A percentile compares a stretch with the other conserved stretches of the same genome.
phyloP scores from a whole-genome alignment of 2,113 vertebrate genomes.

The Plectropomus leopardus region DNA sequence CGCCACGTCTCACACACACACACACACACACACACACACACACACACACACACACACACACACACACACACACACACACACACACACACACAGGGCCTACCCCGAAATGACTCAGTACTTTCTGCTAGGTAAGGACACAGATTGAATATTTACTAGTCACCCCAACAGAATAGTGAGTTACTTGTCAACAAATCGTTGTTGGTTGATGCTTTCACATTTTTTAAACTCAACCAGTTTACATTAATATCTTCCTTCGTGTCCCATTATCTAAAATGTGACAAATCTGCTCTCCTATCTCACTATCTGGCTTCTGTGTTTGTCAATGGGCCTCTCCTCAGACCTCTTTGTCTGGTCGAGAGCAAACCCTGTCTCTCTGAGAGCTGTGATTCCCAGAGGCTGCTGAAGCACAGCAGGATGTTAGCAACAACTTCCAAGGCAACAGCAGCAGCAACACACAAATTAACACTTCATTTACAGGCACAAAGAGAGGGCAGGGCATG shows the following conservation, averaged over 20 bases:
- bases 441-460: slow-evolving; percentile 52
- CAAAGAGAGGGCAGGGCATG: slow-evolving; percentile 6
- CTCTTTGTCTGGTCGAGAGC: slow-evolving; percentile 19
- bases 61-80: slow-evolving; percentile 28
- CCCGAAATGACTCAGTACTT: slow-evolving; percentile 71
- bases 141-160: neutral
- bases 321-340: slow-evolving; percentile 1
- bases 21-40: slow-evolving; percentile 37
- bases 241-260: neutral
- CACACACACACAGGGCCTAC: slow-evolving; percentile 31
- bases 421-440: slow-evolving; percentile 83
- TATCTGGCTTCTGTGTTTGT: neutral
- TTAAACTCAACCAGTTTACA: neutral
- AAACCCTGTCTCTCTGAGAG: slow-evolving; percentile 35
- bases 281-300: neutral
- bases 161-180: neutral
- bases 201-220: neutral
- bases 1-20: slow-evolving; percentile 38
- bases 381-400: slow-evolving; percentile 54
- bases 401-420: slow-evolving; percentile 59
- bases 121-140: slow-evolving; percentile 24
- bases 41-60: slow-evolving; percentile 15
- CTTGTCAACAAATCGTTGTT: neutral
- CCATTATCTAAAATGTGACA: neutral
- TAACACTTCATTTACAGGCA: slow-evolving; percentile 69